Evolutionary conservation across 2,888 invertebrate genomes (phyloP).

Genomic region (Drosophila paracracens): DNA sequence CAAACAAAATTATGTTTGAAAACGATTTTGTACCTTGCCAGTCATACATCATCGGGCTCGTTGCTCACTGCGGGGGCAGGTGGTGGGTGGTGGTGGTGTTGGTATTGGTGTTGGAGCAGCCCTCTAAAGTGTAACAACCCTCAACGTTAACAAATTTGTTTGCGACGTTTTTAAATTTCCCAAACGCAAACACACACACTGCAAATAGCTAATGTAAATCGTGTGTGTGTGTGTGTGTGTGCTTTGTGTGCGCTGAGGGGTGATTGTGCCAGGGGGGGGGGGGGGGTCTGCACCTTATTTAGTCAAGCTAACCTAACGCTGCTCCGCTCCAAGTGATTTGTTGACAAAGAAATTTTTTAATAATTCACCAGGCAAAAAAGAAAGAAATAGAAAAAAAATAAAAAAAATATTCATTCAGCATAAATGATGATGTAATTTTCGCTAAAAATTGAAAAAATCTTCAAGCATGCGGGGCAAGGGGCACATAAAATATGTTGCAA

Average conservation of each 20-base stretch:
- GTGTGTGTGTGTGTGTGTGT: conserved; percentile 31
- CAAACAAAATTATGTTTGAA: conserved; percentile 77
- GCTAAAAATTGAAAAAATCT: conserved; percentile 78
- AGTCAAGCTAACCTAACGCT: conserved; percentile 48
- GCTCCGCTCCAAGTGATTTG: conserved; percentile 76
- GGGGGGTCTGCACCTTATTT: conserved; percentile 74
- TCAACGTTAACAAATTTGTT: conserved; percentile 78
- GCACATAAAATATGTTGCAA: conserved; percentile 76
- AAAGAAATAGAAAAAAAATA: not conserved
- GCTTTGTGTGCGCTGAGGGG: not conserved
- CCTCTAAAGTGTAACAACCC: conserved; percentile 58
- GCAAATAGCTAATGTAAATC: conserved; percentile 72
- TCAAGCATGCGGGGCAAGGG: conserved; percentile 24
- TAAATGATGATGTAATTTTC: conserved; percentile 81
- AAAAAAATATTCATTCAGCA: conserved; percentile 70
- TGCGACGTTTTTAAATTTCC: conserved; percentile 79
- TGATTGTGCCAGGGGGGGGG: not conserved
- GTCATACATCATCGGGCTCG: conserved; percentile 71
- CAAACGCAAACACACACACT: conserved; percentile 46
- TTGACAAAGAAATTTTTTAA: conserved; percentile 83
- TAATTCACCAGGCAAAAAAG: conserved; percentile 68
- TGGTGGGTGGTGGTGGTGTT: not conserved
- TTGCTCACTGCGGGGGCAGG: not conserved
- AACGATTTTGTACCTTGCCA: conserved; percentile 77
- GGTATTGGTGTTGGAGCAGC: not conserved